Percentiles rank a stretch among this genome's conserved stretches.
phyloP scores from a whole-genome alignment of 2,888 invertebrate genomes.

The Venustoraphidia nigricollis region DNA sequence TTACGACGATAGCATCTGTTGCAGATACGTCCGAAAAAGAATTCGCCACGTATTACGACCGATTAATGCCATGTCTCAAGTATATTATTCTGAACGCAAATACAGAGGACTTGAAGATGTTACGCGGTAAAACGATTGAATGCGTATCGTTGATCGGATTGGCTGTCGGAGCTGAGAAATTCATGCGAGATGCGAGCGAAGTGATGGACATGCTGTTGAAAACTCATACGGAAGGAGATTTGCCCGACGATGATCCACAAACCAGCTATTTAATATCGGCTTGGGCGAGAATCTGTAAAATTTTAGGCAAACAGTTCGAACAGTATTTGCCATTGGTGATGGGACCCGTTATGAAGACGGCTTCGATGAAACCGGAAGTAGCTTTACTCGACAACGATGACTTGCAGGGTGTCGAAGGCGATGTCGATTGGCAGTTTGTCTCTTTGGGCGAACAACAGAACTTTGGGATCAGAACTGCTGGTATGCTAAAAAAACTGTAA shows the following conservation, averaged over 20 bases:
- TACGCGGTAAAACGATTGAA: conserved; percentile 96
- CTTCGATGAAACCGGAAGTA: conserved; percentile 86
- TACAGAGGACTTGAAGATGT: conserved; percentile 70
- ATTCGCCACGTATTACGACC: conserved; percentile 87
- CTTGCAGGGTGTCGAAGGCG: conserved; percentile 67
- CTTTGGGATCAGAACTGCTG: conserved; percentile 86
- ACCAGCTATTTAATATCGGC: conserved; percentile 96
- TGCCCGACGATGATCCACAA: conserved; percentile 92
- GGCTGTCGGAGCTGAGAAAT: conserved; percentile 70
- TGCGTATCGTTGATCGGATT: conserved; percentile 95
- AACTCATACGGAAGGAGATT: conserved; percentile 67
- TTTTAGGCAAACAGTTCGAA: conserved; percentile 62
- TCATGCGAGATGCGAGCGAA: conserved; percentile 81
- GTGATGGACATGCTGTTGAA: conserved; percentile 90
- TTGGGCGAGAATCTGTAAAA: conserved; percentile 96
- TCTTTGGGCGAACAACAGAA: conserved; percentile 88
- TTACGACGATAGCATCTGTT: conserved; percentile 96
- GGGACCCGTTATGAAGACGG: conserved; percentile 84
- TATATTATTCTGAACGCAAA: conserved; percentile 93
- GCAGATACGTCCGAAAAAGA: conserved; percentile 97
- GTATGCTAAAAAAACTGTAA: conserved; percentile 23
- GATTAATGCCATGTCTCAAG: conserved; percentile 86
- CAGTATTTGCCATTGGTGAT: conserved; percentile 90
- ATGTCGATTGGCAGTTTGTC: conserved; percentile 89
- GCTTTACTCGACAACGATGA: conserved; percentile 78